These are phyloP conservation scores for Baryphthengus martii DNA, from an alignment of 2,113 vertebrate genomes.

Conservation along the genomic window DNA sequence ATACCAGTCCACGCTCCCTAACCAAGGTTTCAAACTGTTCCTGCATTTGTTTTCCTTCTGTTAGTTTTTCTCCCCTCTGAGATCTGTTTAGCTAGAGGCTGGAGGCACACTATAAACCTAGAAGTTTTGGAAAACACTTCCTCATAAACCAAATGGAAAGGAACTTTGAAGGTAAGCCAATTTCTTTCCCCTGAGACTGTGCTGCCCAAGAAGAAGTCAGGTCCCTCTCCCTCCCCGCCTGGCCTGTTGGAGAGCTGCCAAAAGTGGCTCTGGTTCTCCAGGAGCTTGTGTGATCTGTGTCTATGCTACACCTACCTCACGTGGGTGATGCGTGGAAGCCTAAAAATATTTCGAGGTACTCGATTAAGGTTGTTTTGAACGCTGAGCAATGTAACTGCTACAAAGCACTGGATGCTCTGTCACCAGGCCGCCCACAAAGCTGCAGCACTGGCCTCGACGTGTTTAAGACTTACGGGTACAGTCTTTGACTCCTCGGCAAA, in stretches of 20 bases:
- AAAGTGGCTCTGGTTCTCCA: not conserved
- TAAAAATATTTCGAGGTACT: not conserved
- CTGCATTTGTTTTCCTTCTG: not conserved
- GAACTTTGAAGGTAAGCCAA: not conserved
- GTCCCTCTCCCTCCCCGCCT: fast-evolving
- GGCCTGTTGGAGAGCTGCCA: not conserved
- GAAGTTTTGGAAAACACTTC: not conserved
- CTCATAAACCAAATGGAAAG: not conserved
- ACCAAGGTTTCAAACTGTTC: not conserved
- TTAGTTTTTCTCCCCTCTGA: not conserved
- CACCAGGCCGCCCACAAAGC: not conserved
- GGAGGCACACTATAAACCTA: not conserved
- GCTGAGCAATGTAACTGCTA: not conserved
- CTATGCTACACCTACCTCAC: not conserved
- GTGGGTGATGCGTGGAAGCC: not conserved
- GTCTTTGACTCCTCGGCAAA: not conserved
- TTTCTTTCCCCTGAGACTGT: not conserved
- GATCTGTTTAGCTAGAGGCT: not conserved
- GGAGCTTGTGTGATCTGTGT: not conserved
- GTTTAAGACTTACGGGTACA: not conserved
- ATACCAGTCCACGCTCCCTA: not conserved
- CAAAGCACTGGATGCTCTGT: not conserved
- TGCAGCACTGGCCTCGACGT: not conserved
- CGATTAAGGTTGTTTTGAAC: not conserved
- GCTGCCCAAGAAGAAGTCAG: not conserved